These are phyloP conservation scores for Megatriorchis doriae DNA, from an alignment of 2,113 vertebrate genomes.

Conservation along the genomic window DNA sequence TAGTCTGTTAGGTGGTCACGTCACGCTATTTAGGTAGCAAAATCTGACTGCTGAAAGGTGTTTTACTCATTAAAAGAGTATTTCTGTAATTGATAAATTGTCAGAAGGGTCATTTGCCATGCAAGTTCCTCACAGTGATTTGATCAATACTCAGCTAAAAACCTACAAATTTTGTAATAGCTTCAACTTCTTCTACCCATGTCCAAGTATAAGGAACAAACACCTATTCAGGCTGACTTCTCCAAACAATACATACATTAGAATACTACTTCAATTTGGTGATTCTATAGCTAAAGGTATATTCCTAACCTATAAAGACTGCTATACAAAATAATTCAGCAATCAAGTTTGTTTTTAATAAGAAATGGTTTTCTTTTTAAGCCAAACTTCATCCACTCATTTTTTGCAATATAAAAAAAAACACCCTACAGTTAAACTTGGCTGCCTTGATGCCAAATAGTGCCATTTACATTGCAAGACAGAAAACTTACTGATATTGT, in stretches of 20 bases:
- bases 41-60: background rate
- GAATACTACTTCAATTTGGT: background rate
- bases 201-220: background rate
- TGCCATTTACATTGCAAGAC: background rate
- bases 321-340: constrained; percentile 18
- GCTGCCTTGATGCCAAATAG: background rate
- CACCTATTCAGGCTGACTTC: background rate
- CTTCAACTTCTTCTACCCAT: background rate
- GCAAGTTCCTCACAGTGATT: background rate
- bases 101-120: background rate
- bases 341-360: constrained; percentile 33
- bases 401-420: background rate
- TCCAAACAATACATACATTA: background rate
- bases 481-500: background rate
- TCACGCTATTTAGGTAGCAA: background rate
- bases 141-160: background rate
- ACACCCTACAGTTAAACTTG: background rate
- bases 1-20: background rate
- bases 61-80: background rate
- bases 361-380: constrained; percentile 10
- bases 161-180: background rate
- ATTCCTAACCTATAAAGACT: constrained; percentile 5
- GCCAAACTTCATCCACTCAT: background rate
- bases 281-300: constrained; percentile 8
- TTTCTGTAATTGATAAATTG: background rate